phyloP scores from a whole-genome alignment of 30 jellyfish, hydroid and myxozoan genomes.

The Aurelia aurita complex sp. Pacific region DNA sequence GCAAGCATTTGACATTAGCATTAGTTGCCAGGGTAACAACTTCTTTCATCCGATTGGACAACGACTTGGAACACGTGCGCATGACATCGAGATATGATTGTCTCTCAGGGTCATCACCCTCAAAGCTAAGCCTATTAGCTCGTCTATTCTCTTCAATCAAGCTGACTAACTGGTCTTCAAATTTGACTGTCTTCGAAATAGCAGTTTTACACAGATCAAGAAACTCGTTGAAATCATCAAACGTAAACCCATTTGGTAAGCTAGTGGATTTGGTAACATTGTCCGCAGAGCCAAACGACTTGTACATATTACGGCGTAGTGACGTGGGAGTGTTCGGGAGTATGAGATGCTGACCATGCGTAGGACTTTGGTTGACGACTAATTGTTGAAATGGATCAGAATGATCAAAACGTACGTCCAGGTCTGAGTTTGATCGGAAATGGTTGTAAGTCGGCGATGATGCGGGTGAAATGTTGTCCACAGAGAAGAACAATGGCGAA shows the following conservation, averaged over 20 bases:
- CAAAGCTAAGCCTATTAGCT: conserved; percentile 27
- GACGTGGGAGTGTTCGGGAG: conserved; percentile 50
- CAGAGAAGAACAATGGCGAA: conserved; percentile 62
- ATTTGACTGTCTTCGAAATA: conserved; percentile 8
- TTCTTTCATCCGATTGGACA: conserved; percentile 38
- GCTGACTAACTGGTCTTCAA: conserved; percentile 17
- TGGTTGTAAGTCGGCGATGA: conserved; percentile 11
- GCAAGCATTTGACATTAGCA: conserved; percentile 28
- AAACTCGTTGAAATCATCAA: conserved; percentile 44
- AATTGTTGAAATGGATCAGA: conserved; percentile 35
- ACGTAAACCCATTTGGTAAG: conserved; percentile 17
- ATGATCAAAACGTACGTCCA: not conserved
- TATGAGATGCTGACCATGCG: not conserved
- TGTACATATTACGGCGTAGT: conserved; percentile 17
- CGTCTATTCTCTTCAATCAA: conserved; percentile 19
- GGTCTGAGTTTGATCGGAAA: conserved; percentile 28
- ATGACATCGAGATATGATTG: conserved; percentile 46
- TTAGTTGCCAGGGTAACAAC: conserved; percentile 32
- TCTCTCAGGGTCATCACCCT: conserved; percentile 48
- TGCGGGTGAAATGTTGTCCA: conserved; percentile 3
- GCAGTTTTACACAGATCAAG: conserved; percentile 38
- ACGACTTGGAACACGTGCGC: conserved; percentile 46
- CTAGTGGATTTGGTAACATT: conserved; percentile 9
- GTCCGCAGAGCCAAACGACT: conserved; percentile 3
- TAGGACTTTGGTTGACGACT: not conserved